Percentiles rank a stretch among this genome's conserved stretches.
Conservation (phyloP, 2,888 invertebrate genomes). For the Saturnia japonica region DNA sequence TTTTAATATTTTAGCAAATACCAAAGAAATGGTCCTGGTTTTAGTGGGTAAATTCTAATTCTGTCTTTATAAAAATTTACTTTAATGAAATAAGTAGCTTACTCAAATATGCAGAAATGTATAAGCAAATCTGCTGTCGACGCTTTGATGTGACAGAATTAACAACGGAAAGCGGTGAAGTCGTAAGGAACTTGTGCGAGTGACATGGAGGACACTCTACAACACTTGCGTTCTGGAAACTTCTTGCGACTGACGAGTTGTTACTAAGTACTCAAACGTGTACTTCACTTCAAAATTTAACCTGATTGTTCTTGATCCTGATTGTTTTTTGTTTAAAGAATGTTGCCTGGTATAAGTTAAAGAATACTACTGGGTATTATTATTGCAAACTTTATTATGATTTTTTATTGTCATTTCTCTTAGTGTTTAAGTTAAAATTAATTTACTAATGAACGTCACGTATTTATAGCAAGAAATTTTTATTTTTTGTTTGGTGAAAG, state of each 20-base stretch:
- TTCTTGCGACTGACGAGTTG: background rate
- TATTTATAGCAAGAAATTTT: too few species aligned
- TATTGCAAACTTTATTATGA: too few species aligned
- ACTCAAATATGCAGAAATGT: background rate
- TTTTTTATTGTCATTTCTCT: too few species aligned
- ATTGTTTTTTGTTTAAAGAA: background rate
- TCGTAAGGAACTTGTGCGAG: background rate
- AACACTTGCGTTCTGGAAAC: background rate
- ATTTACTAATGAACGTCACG: too few species aligned
- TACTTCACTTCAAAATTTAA: background rate
- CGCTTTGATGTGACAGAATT: slow-evolving; percentile 1
- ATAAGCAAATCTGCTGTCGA: background rate
- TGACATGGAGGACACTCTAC: background rate
- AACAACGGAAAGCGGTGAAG: slow-evolving; percentile 1
- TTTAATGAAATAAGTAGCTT: background rate
- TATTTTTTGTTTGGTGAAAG: too few species aligned
- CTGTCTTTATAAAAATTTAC: background rate
- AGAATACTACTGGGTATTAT: background rate
- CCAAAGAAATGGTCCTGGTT: background rate
- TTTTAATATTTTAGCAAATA: background rate
- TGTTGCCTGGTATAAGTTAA: background rate
- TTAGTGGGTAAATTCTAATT: background rate
- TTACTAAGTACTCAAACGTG: background rate
- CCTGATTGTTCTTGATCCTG: too few species aligned
- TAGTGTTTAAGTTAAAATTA: too few species aligned